Evolutionary conservation across 2,797 vertebrate genomes (phyloP), one percentile per base, ranked within the genome.

Genomic region (Pangasius sanitwongsei): DNA sequence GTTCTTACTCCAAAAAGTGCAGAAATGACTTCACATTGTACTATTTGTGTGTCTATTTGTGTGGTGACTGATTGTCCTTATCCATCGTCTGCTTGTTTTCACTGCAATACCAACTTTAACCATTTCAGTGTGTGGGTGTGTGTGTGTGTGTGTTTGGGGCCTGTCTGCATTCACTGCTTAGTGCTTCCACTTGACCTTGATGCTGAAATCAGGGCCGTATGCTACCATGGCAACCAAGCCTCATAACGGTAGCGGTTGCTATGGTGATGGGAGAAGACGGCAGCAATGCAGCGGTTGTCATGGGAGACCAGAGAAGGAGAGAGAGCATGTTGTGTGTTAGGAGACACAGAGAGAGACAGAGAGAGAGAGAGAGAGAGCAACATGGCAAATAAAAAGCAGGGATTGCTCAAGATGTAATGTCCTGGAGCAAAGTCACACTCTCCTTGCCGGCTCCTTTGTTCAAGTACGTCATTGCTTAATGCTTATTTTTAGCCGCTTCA

Each of bases 121-220:
- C 34, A 75, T 70, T 85, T 69, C 70, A 44, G 80, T 67, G 31
- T 28, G 28, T 80, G 16, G 61, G 83, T 90, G 65, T 67, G 87
- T 89, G 88, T 91, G 83, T n/a, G 31, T 87, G 8, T 88, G 75
- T 78, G 28, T 78, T 48, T 77, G 72, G 87, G 92, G 91, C 82
- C 90, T 91, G 89, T 90, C 85, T 92, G 91, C 92, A 93, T 91
- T 91, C 88, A 67, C 89, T 90, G 92, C 91, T 91, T 93, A 91
- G 94, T 91, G 94, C 91, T 92, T 92, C 92, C 91, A 90, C 85
- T 91, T 95, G 95, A 93, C 95, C 95, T 96, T 95, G 94, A 95
- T 94, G 92, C 91, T 94, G 90, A 93, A 95, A 95, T 95, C 90
- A 88, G 93, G 94, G 95, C 92, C 92, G 90, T 90, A 91, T 88